phyloP scores from a whole-genome alignment of 2,888 invertebrate species.

The Lycophotia porphyrea region DNA sequence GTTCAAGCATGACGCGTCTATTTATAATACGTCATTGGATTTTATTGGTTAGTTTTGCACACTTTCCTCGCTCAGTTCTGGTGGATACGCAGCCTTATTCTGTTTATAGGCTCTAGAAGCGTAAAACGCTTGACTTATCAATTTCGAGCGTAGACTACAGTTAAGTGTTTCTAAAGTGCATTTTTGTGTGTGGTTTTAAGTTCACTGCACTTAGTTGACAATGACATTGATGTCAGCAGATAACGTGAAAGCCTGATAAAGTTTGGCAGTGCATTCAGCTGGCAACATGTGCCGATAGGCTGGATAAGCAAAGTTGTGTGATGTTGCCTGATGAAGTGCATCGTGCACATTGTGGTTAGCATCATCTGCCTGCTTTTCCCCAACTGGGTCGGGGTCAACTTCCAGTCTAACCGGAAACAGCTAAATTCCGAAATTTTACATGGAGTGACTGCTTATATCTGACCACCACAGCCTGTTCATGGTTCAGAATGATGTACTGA shows the following conservation, averaged over 20 bases:
- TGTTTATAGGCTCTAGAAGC: constrained; percentile 36
- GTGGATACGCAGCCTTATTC: too few species aligned
- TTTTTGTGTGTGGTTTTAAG: constrained; percentile 8
- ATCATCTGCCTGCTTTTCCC: background rate
- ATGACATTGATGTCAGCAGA: constrained; percentile 17
- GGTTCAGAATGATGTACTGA: too few species aligned
- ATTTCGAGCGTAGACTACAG: constrained; percentile 16
- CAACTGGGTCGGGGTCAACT: background rate
- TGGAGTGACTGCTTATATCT: background rate
- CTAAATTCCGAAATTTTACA: background rate
- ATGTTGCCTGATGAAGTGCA: background rate
- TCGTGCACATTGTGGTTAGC: background rate
- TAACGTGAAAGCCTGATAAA: constrained; percentile 12
- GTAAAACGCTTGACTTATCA: constrained; percentile 43
- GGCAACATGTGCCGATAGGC: background rate
- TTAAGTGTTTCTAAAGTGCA: constrained; percentile 42
- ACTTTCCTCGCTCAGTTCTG: too few species aligned
- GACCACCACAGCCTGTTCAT: background rate
- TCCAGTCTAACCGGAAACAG: background rate
- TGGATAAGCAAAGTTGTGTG: background rate
- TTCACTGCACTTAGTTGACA: constrained; percentile 21
- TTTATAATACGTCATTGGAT: too few species aligned
- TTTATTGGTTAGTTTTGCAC: too few species aligned
- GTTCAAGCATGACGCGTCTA: too few species aligned
- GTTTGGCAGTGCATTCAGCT: background rate